A percentile compares a stretch with the other conserved stretches of the same genome.
phyloP scores from a whole-genome alignment of 2,888 invertebrate genomes.

The Parapristionchus giblindavisi region DNA sequence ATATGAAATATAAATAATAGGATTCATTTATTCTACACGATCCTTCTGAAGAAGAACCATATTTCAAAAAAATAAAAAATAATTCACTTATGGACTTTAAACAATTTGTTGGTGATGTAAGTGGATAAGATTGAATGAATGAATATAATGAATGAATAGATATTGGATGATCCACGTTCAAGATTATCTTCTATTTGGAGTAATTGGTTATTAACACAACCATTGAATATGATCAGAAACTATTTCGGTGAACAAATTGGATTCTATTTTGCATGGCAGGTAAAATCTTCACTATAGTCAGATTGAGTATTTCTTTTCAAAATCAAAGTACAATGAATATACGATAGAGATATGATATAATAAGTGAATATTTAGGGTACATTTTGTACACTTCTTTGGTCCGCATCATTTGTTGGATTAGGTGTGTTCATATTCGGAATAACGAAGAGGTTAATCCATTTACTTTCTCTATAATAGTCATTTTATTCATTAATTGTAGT shows the following conservation, averaged over 20 bases:
- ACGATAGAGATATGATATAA: neutral
- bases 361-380: slow-evolving; percentile 61
- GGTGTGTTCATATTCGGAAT: slow-evolving; percentile 71
- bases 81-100: slow-evolving; percentile 40
- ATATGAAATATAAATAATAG: slow-evolving; percentile 5
- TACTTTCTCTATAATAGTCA: neutral
- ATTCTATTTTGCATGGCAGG: slow-evolving; percentile 73
- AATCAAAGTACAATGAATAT: neutral
- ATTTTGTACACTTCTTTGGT: slow-evolving; percentile 70
- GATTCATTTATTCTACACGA: slow-evolving; percentile 72
- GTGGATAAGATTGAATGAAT: no score
- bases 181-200: slow-evolving; percentile 69
- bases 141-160: neutral
- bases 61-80: slow-evolving; percentile 51
- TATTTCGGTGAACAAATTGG: slow-evolving; percentile 73
- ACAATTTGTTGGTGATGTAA: slow-evolving; percentile 19
- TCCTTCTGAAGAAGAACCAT: slow-evolving; percentile 64
- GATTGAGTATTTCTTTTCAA: slow-evolving; percentile 4
- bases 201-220: slow-evolving; percentile 70
- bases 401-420: slow-evolving; percentile 71
- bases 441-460: slow-evolving; percentile 65
- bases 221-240: slow-evolving; percentile 71
- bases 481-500: neutral
- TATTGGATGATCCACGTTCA: slow-evolving; percentile 40
- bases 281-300: neutral